Evolutionary conservation across 2,888 invertebrate genomes (phyloP).

Genomic region (Calliopum simillimum): DNA sequence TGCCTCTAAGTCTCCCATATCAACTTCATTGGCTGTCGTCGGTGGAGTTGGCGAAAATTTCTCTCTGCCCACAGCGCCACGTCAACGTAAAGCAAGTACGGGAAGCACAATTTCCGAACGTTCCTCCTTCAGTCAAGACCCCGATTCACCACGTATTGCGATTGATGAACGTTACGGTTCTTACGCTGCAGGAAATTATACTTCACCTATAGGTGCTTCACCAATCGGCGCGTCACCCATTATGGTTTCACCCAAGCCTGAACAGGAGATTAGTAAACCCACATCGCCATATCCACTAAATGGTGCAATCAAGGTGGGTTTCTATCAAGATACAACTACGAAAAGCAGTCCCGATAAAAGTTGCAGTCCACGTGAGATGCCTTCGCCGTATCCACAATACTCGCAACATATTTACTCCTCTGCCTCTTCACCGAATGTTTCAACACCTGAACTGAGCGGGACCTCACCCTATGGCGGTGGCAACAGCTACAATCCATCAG

Average conservation of each 20-base stretch:
- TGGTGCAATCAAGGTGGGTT: conserved; percentile 86
- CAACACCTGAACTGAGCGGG: conserved; percentile 66
- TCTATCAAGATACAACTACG: conserved; percentile 89
- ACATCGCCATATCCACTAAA: conserved; percentile 78
- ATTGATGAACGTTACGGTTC: conserved; percentile 72
- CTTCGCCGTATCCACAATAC: conserved; percentile 72
- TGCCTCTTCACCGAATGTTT: conserved; percentile 70
- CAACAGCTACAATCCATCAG: conserved; percentile 64
- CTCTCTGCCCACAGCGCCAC: conserved; percentile 61
- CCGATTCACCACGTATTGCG: conserved; percentile 77
- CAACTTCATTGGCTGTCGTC: conserved; percentile 42
- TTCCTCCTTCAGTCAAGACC: conserved; percentile 82
- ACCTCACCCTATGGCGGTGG: conserved; percentile 64
- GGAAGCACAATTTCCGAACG: conserved; percentile 84
- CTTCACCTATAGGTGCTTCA: conserved; percentile 75
- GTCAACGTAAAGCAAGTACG: conserved; percentile 80
- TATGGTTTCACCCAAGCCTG: conserved; percentile 79
- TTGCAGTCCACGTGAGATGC: conserved; percentile 82
- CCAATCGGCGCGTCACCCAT: conserved; percentile 74
- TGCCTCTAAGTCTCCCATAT: conserved; percentile 53
- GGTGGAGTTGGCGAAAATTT: conserved; percentile 54
- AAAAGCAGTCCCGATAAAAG: conserved; percentile 88
- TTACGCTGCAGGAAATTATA: conserved; percentile 79
- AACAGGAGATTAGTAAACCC: conserved; percentile 73
- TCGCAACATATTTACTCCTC: conserved; percentile 73